Conservation (phyloP, 2,888 invertebrate genomes). For the Zeuzera pyrina region DNA sequence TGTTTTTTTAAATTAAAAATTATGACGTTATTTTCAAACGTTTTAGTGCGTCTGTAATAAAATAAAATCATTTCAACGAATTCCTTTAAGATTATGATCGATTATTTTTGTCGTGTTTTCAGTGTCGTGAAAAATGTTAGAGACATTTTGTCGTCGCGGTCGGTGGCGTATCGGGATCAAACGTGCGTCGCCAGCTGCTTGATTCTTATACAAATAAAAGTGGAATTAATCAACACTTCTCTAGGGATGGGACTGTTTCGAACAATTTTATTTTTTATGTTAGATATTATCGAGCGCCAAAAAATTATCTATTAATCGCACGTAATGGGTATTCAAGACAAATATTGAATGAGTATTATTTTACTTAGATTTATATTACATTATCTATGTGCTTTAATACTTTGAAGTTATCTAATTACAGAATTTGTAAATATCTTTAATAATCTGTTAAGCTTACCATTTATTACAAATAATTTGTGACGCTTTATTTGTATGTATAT, state of each 20-base stretch:
- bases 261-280: no score
- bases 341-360: no score
- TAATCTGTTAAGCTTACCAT: no score
- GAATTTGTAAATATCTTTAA: no score
- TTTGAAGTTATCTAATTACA: no score
- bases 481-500: no score
- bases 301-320: no score
- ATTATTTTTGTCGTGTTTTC: conserved; percentile 62
- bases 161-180: conserved; percentile 62
- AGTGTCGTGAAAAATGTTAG: conserved; percentile 51
- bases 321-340: no score
- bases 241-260: conserved; percentile 38
- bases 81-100: conserved; percentile 59
- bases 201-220: conserved; percentile 67
- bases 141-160: conserved; percentile 54
- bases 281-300: no score
- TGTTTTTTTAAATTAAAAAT: conserved; percentile 2
- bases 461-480: no score
- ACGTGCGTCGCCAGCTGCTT: conserved; percentile 53
- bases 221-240: conserved; percentile 58
- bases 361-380: no score
- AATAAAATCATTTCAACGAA: conserved; percentile 42
- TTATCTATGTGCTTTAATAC: no score
- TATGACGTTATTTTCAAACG: conserved; percentile 12
- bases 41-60: conserved; percentile 14